Evolutionary conservation across 2,888 invertebrate species (phyloP), one percentile per base, ranked within the genome.

Genomic region (Phymatocera aterrima): DNA sequence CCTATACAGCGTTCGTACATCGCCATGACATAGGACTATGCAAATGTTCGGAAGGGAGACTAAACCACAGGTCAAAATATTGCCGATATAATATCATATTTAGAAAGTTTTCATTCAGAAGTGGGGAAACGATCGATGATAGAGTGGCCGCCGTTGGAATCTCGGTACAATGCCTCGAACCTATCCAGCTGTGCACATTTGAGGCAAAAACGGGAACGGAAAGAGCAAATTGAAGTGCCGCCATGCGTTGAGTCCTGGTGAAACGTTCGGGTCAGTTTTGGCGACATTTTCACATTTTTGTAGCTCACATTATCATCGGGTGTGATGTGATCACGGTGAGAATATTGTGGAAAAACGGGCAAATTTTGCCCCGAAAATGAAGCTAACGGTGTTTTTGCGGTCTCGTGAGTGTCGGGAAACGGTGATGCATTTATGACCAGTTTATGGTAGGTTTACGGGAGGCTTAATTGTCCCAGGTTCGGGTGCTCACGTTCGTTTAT

Each of bases 391-490:
- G 18, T 64, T 8, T 37, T 18, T 64, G n/a, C 15, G 24, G 65
- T 68, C 43, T 10, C 1, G 28, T 24, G 10, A n/a, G 34, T 31
- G n/a, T n/a, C n/a, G n/a, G n/a, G 24, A 21, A 10, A 31, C 46
- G 21, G 21, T 34, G 10, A 68, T 75, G 57, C 74, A 57, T 75
- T 75, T 75, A 75, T 57, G 57, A 75, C 46, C 54, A 34, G 74
- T 75, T 75, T 75, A 75, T 75, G 74, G 74, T 24, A 15, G 57
- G 57, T 75, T 75, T 75, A 57, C 10, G 54, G 57, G 24, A 21
- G 12, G 37, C 74, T 57, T 75, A 57, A 75, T 75, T 75, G 57
- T 75, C 74, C 74, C 57, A 75, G 74, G n/a, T 75, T 75, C 40
- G 54, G 40, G 31, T 57, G 57, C 12, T 54, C 40, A 57, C 74